These are phyloP conservation scores for Muschampia staudingeri DNA, from an alignment of 2,888 invertebrate species.

Conservation along the genomic window DNA sequence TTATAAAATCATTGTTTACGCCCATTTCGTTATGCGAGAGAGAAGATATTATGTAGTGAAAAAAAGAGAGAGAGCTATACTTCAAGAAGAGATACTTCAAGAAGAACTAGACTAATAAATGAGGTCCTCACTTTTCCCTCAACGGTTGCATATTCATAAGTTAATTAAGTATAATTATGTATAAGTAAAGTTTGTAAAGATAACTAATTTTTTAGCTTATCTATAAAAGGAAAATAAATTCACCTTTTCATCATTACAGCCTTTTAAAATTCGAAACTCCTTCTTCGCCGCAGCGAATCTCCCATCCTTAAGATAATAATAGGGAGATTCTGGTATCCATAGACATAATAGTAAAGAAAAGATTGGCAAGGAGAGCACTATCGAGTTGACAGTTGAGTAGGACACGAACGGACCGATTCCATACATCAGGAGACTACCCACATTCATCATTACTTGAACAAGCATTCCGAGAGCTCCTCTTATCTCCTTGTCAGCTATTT, in stretches of 20 bases:
- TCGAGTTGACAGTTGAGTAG: conserved; percentile 83
- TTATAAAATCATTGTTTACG: too few species aligned
- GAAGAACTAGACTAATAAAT: too few species aligned
- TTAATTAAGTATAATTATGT: too few species aligned
- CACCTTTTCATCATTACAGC: conserved; percentile 84
- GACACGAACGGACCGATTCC: conserved; percentile 88
- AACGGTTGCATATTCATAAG: too few species aligned
- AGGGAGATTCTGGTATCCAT: conserved; percentile 92
- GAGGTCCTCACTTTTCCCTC: too few species aligned
- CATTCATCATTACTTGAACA: conserved; percentile 87
- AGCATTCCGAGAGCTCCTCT: conserved; percentile 87
- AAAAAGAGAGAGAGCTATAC: too few species aligned
- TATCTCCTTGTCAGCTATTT: conserved; percentile 89
- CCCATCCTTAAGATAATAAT: conserved; percentile 91
- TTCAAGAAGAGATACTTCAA: too few species aligned
- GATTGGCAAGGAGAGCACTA: conserved; percentile 86
- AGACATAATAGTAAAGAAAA: conserved; percentile 86
- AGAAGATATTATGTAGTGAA: too few species aligned
- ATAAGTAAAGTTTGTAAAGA: too few species aligned
- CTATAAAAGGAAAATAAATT: background rate
- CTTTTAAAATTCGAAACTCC: conserved; percentile 84
- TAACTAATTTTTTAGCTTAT: too few species aligned
- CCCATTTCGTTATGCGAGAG: too few species aligned
- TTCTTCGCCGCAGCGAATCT: conserved; percentile 85
- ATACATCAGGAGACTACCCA: conserved; percentile 86